Base-by-base conservation (phyloP, 2,797 vertebrate genomes). In the Ciconia nigra region DNA sequence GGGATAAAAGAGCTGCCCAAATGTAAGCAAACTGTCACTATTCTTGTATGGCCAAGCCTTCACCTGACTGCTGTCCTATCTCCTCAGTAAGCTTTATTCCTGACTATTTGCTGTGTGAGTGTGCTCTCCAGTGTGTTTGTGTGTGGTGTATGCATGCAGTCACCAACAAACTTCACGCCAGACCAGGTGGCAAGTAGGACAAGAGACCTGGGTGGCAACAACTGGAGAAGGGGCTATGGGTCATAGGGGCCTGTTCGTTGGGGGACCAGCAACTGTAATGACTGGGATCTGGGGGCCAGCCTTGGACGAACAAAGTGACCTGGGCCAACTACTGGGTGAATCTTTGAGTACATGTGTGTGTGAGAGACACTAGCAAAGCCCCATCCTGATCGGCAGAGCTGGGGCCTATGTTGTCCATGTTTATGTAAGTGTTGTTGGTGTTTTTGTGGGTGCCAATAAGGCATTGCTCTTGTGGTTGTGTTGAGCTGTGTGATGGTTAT, bases 311-410 rank as follows among this genome's bases (percentile, higher is more conserved):
- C 7, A 59, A 63, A 22, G 8, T 49, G 25, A 63, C 13, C 33
- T 47, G 20, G 25, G 33, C 3, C 21, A 37, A 8, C 29, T 46
- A 44, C 24, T 18, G 29, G 12, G 13, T 0, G 0, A 58, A 74
- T 26, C 31, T 73, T 39, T 8, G 3, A 51, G 10, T 42, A 11
- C 28, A 7, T 10, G 13, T 13, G 26, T 51, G 31, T 9, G 22
- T 13, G 44, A 29, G 9, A 25, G 15, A 37, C 11, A 51, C 25
- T 29, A 65, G 7, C 26, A 51, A 87, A 87, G 14, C 13, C 17
- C 31, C 25, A 70, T 19, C 33, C 31, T 51, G 41, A 31, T 69
- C 28, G 25, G 33, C 20, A 59, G 31, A 54, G 9, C 28, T 54
- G 13, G 6, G 21, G 8, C 9, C 31, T 20, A 8, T 28, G 15